phyloP scores from a whole-genome alignment of 2,888 invertebrate species.

The Mystacides longicornis region DNA sequence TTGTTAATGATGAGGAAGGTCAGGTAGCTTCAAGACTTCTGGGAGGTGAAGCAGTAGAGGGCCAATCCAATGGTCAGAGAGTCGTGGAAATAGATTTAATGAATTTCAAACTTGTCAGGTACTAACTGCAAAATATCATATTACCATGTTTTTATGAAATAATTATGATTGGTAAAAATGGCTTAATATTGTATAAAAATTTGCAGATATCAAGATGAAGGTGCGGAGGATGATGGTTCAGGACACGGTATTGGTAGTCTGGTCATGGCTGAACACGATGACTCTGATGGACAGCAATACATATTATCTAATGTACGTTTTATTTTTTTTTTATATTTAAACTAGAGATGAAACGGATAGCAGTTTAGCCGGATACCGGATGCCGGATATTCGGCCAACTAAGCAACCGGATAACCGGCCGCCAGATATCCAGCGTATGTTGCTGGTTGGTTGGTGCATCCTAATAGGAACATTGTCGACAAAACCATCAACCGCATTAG shows the following conservation, averaged over 20 bases:
- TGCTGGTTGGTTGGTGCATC: too few species aligned
- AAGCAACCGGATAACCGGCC: too few species aligned
- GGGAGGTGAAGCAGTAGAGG: background rate
- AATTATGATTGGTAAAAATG: background rate
- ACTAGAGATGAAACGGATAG: too few species aligned
- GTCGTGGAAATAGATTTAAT: constrained; percentile 18
- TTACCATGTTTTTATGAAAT: background rate
- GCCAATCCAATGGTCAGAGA: constrained; percentile 3
- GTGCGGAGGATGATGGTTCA: constrained; percentile 9
- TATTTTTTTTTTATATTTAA: too few species aligned
- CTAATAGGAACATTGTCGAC: too few species aligned
- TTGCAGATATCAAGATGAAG: constrained; percentile 19
- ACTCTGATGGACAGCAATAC: constrained; percentile 2
- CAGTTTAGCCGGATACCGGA: too few species aligned
- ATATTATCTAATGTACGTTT: constrained; percentile 10
- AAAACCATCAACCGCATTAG: too few species aligned
- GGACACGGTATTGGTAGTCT: background rate
- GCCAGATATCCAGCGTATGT: too few species aligned
- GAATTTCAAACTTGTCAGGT: constrained; percentile 22
- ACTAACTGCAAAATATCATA: background rate
- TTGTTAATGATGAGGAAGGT: constrained; percentile 11
- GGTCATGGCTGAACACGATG: background rate
- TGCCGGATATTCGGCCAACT: too few species aligned
- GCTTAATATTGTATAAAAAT: background rate
- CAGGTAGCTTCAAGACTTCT: background rate